Evolutionary conservation across 1,140 invertebrate genomes (phyloP).

Genomic region (Vanessa tameamea): DNA sequence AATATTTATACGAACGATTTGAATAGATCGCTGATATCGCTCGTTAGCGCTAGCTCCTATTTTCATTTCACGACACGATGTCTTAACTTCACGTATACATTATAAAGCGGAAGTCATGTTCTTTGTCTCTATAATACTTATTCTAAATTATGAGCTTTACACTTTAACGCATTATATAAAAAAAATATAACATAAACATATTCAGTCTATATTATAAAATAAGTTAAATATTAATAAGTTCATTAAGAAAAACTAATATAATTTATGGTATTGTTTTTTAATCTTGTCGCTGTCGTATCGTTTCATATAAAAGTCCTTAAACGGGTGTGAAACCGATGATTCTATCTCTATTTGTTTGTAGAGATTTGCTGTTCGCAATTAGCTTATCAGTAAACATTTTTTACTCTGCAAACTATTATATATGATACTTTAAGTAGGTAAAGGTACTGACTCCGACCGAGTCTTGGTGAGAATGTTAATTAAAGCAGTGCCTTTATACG

Average conservation of each 20-base stretch:
- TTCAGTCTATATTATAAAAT: background rate
- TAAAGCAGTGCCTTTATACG: background rate
- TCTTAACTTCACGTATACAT: background rate
- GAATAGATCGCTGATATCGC: constrained; percentile 74
- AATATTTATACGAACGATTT: constrained; percentile 75
- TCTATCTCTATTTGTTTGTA: constrained; percentile 58
- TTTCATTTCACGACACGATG: constrained; percentile 36
- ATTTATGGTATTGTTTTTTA: background rate
- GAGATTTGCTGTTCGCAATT: constrained; percentile 59
- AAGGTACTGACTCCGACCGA: background rate
- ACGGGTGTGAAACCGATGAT: constrained; percentile 54
- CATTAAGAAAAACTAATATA: background rate
- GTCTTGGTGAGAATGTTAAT: constrained; percentile 1
- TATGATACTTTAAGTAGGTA: constrained; percentile 21
- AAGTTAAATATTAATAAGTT: background rate
- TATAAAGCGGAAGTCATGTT: background rate
- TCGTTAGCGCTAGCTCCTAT: constrained; percentile 57
- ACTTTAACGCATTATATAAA: too few species aligned
- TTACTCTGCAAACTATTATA: constrained; percentile 28
- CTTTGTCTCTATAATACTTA: background rate
- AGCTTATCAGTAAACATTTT: constrained; percentile 58
- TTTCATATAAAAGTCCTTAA: constrained; percentile 29
- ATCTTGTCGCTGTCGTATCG: constrained; percentile 34
- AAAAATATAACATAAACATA: too few species aligned
- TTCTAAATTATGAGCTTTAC: too few species aligned